phyloP scores from a whole-genome alignment of 2,888 invertebrate species.

The Phyllotreta striolata region DNA sequence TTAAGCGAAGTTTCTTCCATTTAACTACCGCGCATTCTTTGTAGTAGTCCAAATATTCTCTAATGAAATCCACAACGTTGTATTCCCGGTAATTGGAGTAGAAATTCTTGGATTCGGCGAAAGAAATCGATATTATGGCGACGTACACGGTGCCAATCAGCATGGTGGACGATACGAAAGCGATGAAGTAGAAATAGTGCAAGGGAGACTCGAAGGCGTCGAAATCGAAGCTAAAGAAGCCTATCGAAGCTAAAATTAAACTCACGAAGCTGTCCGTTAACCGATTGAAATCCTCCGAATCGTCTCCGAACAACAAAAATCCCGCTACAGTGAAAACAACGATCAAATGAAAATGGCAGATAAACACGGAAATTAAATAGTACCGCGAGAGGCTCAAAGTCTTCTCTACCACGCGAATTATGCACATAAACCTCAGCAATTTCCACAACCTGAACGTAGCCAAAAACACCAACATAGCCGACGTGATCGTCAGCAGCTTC shows the following conservation, averaged over 20 bases:
- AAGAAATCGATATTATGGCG: conserved; percentile 46
- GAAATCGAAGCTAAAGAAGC: conserved; percentile 40
- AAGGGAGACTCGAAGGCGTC: conserved; percentile 31
- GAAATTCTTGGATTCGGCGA: conserved; percentile 44
- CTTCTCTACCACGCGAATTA: conserved; percentile 50
- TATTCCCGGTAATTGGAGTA: conserved; percentile 42
- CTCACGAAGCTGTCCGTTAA: conserved; percentile 37
- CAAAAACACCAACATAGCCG: conserved; percentile 48
- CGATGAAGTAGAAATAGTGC: conserved; percentile 40
- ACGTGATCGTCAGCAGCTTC: conserved; percentile 42
- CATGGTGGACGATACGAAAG: conserved; percentile 43
- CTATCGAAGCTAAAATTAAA: conserved; percentile 42
- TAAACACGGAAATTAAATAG: conserved; percentile 43
- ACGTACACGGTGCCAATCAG: conserved; percentile 43
- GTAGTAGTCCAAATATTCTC: conserved; percentile 43
- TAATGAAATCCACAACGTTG: conserved; percentile 42
- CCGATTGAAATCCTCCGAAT: conserved; percentile 40
- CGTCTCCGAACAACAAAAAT: conserved; percentile 34
- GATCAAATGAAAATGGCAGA: conserved; percentile 42
- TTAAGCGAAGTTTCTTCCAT: conserved; percentile 34
- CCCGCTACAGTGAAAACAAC: conserved; percentile 35
- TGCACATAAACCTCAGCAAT: conserved; percentile 48
- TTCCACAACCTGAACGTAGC: conserved; percentile 53
- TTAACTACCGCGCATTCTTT: conserved; percentile 37
- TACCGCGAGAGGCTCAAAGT: conserved; percentile 44